Conservation (phyloP, 1,140 invertebrate genomes). For the Atta texana region DNA sequence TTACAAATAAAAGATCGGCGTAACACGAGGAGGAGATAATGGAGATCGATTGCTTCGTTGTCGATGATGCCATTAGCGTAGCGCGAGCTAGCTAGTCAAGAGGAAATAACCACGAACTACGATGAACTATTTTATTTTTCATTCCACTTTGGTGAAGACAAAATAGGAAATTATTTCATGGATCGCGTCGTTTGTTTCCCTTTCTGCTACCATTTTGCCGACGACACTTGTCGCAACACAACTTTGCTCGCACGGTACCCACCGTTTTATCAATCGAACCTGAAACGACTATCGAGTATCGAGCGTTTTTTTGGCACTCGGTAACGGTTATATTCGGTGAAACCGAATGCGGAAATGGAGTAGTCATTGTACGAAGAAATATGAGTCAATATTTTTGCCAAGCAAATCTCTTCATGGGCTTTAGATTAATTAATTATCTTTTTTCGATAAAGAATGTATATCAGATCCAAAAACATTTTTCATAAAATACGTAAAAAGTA, state of each 20-base stretch:
- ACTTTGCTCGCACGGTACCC: slow-evolving; percentile 3
- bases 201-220: neutral
- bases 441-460: neutral
- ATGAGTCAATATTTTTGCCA: slow-evolving; percentile 11
- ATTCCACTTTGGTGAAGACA: neutral
- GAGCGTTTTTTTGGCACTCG: slow-evolving; percentile 31
- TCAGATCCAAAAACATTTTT: neutral
- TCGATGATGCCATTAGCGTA: slow-evolving; percentile 45
- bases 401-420: neutral
- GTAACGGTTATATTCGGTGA: neutral
- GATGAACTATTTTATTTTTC: slow-evolving; percentile 21
- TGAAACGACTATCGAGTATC: slow-evolving; percentile 38
- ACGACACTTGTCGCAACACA: slow-evolving; percentile 38
- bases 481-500: neutral
- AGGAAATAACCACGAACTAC: neutral
- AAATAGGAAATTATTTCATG: slow-evolving; percentile 48
- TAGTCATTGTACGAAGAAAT: neutral
- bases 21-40: slow-evolving; percentile 36
- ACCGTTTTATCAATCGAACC: slow-evolving; percentile 28
- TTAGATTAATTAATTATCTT: slow-evolving; percentile 12
- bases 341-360: slow-evolving; percentile 25
- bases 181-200: slow-evolving; percentile 43
- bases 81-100: neutral
- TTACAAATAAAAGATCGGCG: slow-evolving; percentile 28
- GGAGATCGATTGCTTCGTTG: slow-evolving; percentile 43